These are phyloP conservation scores for Lycophotia porphyrea DNA, from an alignment of 2,888 invertebrate genomes.

Conservation along the genomic window DNA sequence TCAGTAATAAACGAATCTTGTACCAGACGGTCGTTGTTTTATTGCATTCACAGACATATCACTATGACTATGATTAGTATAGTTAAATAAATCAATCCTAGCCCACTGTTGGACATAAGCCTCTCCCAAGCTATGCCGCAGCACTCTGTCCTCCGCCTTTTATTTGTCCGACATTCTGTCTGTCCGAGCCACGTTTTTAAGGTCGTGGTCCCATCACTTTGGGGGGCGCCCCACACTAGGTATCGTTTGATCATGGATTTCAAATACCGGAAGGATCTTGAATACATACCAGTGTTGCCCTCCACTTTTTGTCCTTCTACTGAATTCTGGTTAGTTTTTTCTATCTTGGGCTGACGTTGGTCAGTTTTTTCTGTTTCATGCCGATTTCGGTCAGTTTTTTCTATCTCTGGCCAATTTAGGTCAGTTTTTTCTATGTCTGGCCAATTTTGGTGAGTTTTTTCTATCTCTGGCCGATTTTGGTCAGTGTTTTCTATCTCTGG, in stretches of 20 bases:
- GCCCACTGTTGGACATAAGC: too few species aligned
- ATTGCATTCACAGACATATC: too few species aligned
- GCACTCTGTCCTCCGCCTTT: background rate
- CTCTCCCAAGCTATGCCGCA: background rate
- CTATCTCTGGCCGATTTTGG: too few species aligned
- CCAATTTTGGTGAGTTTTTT: too few species aligned
- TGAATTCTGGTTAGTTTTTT: too few species aligned
- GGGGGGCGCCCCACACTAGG: background rate
- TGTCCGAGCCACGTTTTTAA: background rate
- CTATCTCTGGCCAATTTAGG: too few species aligned
- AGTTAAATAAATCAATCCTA: background rate
- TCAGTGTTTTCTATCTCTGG: too few species aligned
- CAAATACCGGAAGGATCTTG: background rate
- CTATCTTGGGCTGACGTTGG: background rate
- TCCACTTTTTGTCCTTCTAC: background rate
- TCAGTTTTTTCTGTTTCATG: too few species aligned
- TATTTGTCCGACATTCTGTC: background rate
- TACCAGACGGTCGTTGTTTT: too few species aligned
- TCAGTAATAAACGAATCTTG: too few species aligned
- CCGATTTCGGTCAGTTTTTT: too few species aligned
- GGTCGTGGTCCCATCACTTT: background rate
- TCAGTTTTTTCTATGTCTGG: too few species aligned
- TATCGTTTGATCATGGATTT: background rate
- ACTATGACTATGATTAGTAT: background rate
- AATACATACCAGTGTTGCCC: slow-evolving; percentile 10